Conservation (phyloP, 2,113 vertebrate species). For the Ursus arctos region DNA sequence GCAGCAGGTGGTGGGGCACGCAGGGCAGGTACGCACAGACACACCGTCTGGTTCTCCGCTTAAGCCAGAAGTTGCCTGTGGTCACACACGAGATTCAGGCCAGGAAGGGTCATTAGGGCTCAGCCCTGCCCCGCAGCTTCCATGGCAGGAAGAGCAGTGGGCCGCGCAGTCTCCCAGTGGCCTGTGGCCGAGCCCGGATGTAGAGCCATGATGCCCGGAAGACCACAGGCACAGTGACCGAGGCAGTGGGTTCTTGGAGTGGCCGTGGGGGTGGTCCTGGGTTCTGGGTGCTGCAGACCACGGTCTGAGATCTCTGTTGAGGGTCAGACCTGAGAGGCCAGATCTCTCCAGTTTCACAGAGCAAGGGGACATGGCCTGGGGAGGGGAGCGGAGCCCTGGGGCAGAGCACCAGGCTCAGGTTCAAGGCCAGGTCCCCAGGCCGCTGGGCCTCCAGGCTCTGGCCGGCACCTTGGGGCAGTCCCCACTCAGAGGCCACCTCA, state of each 20-base stretch:
- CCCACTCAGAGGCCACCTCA: background rate
- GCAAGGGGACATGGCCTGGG: fast-evolving
- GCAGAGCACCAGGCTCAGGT: background rate
- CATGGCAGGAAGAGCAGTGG: background rate
- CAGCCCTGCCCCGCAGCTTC: background rate
- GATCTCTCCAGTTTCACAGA: background rate
- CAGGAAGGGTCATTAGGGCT: fast-evolving
- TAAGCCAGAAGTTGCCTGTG: background rate
- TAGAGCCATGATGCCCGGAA: background rate
- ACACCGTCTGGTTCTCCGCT: background rate
- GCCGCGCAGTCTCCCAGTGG: background rate
- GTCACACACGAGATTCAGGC: background rate
- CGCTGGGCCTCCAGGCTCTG: background rate
- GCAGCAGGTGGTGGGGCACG: fast-evolving
- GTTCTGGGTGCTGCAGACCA: background rate
- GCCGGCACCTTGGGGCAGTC: background rate
- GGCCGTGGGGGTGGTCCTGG: fast-evolving
- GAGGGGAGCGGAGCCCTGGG: fast-evolving
- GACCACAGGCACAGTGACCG: background rate
- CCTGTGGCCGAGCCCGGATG: fast-evolving
- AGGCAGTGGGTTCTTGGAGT: fast-evolving
- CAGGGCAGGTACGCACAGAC: fast-evolving
- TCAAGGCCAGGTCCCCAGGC: too few species aligned
- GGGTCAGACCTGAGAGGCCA: fast-evolving
- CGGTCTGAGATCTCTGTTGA: background rate